These are phyloP conservation scores for Amblyornis subalaris DNA, from an alignment of 2,113 vertebrate genomes.

Conservation along the genomic window DNA sequence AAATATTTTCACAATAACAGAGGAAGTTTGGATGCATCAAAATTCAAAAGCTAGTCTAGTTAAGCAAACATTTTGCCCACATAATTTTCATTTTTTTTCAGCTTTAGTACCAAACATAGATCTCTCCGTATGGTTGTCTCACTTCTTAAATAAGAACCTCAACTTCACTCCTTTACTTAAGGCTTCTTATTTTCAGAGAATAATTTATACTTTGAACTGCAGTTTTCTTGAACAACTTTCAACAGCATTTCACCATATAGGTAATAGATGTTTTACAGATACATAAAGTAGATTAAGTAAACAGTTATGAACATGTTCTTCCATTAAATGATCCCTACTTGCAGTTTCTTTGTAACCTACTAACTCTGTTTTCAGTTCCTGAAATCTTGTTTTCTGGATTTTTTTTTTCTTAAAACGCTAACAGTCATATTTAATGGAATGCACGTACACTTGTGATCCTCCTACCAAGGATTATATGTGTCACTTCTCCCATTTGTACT, in stretches of 20 bases:
- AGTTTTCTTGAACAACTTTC: not conserved
- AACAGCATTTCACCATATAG: not conserved
- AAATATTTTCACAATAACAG: not conserved
- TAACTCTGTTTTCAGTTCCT: not conserved
- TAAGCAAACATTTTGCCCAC: not conserved
- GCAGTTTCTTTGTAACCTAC: not conserved
- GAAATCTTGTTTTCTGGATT: not conserved
- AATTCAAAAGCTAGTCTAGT: not conserved
- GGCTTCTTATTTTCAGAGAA: not conserved
- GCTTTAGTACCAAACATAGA: not conserved
- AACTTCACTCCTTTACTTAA: not conserved
- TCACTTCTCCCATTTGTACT: not conserved
- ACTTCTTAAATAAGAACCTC: not conserved
- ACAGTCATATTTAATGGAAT: not conserved
- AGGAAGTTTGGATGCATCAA: not conserved
- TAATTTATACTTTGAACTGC: not conserved
- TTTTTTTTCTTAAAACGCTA: not conserved
- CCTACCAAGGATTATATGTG: not conserved
- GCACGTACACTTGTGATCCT: not conserved
- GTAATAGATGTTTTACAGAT: not conserved
- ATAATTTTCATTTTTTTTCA: not conserved
- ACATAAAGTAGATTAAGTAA: not conserved
- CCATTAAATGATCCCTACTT: not conserved
- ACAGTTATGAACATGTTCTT: not conserved
- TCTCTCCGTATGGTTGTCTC: not conserved